These are phyloP conservation scores for Meiosimyza decipiens DNA, from an alignment of 2,888 invertebrate genomes.

Conservation along the genomic window DNA sequence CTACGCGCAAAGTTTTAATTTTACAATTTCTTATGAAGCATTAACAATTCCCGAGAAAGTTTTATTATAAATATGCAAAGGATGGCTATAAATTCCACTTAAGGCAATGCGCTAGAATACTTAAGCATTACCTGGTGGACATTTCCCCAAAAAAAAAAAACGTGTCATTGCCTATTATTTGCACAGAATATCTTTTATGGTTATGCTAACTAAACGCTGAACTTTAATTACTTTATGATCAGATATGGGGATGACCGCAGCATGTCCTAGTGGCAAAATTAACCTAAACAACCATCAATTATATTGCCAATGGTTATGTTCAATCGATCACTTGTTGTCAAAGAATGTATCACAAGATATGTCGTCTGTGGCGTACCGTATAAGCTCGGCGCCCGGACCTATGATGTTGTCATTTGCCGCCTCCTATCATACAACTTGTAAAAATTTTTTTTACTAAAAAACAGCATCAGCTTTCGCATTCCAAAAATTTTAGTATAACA, in stretches of 20 bases:
- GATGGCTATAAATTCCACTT: slow-evolving; percentile 17
- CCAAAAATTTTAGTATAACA: too few species aligned
- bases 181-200: slow-evolving; percentile 19
- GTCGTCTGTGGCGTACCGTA: too few species aligned
- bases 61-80: slow-evolving; percentile 8
- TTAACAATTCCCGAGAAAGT: slow-evolving; percentile 23
- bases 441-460: too few species aligned
- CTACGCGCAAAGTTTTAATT: background rate
- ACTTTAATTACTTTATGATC: slow-evolving; percentile 22
- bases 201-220: slow-evolving; percentile 2
- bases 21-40: slow-evolving; percentile 24
- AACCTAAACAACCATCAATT: background rate
- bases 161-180: slow-evolving; percentile 4
- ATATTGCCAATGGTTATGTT: too few species aligned
- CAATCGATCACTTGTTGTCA: too few species aligned
- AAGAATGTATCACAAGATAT: background rate
- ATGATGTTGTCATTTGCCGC: too few species aligned
- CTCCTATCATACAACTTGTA: too few species aligned
- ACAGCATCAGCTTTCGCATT: too few species aligned
- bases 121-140: slow-evolving; percentile 5
- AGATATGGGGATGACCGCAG: background rate
- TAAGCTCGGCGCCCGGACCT: too few species aligned
- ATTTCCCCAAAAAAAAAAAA: background rate
- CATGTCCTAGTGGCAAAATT: background rate
- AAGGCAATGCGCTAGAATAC: slow-evolving; percentile 2